These are phyloP conservation scores for Musca domestica DNA, from an alignment of 1,140 invertebrate genomes.

Conservation along the genomic window DNA sequence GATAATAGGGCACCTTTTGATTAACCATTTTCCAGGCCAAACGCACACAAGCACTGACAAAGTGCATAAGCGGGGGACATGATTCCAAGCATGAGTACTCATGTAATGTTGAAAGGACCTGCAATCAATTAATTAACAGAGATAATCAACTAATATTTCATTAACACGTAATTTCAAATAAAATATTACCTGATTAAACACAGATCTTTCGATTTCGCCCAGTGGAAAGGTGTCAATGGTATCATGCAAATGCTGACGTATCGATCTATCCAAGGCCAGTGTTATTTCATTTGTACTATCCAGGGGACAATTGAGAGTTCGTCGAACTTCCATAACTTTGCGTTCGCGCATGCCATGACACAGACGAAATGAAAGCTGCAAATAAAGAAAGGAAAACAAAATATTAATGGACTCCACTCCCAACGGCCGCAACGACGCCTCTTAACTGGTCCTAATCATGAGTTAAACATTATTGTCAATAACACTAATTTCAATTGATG, in stretches of 20 bases:
- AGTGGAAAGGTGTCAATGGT: constrained; percentile 61
- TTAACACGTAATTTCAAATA: background rate
- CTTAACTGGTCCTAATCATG: too few species aligned
- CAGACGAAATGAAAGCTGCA: constrained; percentile 63
- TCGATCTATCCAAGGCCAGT: constrained; percentile 54
- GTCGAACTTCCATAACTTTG: constrained; percentile 59
- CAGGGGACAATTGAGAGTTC: constrained; percentile 56
- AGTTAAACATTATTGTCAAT: too few species aligned
- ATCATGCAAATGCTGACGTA: constrained; percentile 56
- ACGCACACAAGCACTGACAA: constrained; percentile 59
- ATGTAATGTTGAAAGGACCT: constrained; percentile 60
- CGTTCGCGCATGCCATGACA: constrained; percentile 62
- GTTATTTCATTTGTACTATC: constrained; percentile 47
- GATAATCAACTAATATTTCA: background rate
- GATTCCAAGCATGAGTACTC: constrained; percentile 62
- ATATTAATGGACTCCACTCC: too few species aligned
- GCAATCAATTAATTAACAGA: constrained; percentile 10
- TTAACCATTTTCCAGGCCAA: constrained; percentile 62
- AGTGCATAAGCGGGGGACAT: constrained; percentile 58
- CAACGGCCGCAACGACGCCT: too few species aligned
- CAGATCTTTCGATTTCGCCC: constrained; percentile 63
- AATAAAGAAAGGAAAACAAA: background rate
- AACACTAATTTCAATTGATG: too few species aligned
- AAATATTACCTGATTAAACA: constrained; percentile 58
- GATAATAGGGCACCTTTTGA: constrained; percentile 59